Percentiles rank a stretch among this genome's conserved stretches.
Conservation (phyloP, 2,113 vertebrate species). For the Lepisosteus osseus region DNA sequence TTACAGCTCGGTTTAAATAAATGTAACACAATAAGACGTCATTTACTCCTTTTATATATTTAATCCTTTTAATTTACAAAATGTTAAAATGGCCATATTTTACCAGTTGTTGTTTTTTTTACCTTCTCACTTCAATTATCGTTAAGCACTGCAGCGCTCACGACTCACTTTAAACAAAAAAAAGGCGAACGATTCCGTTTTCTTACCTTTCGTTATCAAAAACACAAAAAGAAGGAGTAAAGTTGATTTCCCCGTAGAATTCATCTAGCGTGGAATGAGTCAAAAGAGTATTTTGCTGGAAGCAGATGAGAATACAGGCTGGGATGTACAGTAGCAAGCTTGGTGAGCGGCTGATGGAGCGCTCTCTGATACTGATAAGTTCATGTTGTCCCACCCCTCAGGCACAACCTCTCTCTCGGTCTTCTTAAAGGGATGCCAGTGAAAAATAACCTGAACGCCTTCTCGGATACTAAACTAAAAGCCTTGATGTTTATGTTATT, state of each 20-base stretch:
- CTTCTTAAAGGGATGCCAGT: slow-evolving; percentile 10
- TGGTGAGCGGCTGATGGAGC: slow-evolving; percentile 37
- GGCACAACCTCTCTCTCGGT: slow-evolving; percentile 25
- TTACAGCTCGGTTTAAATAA: no score
- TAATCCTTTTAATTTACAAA: no score
- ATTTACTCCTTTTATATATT: no score
- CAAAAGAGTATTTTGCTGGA: slow-evolving; percentile 1
- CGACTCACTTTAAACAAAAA: neutral
- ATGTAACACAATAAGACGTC: no score
- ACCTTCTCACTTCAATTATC: neutral
- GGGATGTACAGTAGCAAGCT: slow-evolving; percentile 3
- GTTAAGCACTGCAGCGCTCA: neutral
- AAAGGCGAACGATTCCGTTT: neutral
- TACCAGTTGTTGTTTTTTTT: no score
- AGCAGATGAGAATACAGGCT: neutral
- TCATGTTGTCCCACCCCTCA: slow-evolving; percentile 54
- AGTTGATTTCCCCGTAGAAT: slow-evolving; percentile 40
- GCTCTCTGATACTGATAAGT: slow-evolving; percentile 45
- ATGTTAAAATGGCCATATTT: no score
- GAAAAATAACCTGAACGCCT: no score
- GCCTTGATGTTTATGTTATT: no score
- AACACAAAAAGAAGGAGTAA: slow-evolving; percentile 48
- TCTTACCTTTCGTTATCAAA: slow-evolving; percentile 56
- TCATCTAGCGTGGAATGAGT: slow-evolving; percentile 40
- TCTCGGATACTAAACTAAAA: no score